phyloP scores from a whole-genome alignment of 2,797 vertebrate species.

The Euphonia xanthogaster region DNA sequence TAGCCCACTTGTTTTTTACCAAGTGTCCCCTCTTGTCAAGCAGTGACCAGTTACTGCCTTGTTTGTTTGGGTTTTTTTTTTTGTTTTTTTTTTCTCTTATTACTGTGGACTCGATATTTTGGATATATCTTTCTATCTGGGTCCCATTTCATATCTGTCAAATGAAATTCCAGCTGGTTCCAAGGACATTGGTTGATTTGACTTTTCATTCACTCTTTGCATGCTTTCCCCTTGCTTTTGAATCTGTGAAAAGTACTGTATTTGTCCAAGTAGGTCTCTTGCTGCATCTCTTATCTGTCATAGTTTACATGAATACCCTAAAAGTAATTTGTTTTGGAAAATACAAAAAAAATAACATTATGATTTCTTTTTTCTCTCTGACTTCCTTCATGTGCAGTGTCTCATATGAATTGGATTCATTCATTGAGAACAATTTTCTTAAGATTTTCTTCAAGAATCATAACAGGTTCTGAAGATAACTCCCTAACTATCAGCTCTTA shows the following conservation, averaged over 20 bases:
- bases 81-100: neutral
- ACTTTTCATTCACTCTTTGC: neutral
- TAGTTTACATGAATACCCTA: neutral
- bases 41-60: neutral
- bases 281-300: neutral
- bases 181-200: neutral
- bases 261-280: neutral
- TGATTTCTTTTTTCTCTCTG: neutral
- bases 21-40: neutral
- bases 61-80: too few relatives aligned
- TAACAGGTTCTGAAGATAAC: neutral
- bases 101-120: neutral
- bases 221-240: neutral
- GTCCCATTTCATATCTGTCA: neutral
- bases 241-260: neutral
- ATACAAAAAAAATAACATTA: neutral
- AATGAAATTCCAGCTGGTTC: neutral
- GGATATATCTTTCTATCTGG: neutral
- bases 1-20: neutral
- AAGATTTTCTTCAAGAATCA: neutral
- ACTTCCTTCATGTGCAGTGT: neutral
- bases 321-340: neutral
- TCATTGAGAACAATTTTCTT: neutral
- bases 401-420: neutral
- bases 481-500: neutral